Evolutionary conservation across 2,888 invertebrate species (phyloP), one percentile per base, ranked within the genome.

Genomic region (Cephus rjabovi): DNA sequence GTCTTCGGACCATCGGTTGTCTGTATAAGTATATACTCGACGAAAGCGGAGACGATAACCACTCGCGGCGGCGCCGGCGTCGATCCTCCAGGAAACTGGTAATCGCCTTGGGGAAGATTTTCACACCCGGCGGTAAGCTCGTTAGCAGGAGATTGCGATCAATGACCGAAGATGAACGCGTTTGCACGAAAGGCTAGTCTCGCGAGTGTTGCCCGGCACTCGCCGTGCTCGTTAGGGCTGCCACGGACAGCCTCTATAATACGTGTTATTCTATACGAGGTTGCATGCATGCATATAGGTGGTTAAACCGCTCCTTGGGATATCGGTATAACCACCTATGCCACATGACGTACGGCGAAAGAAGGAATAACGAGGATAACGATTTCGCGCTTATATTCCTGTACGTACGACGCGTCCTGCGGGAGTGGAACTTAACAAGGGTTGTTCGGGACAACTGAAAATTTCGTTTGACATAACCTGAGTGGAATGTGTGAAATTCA

Each of bases 121-220:
- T 90, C 89, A 87, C 88, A 87, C 87, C 87, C 89, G 89, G 84
- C 81, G 89, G 89, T 88, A 87, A 86, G 89, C 88, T 89, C 90
- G 89, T 90, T 90, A 90, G 88, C 86, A 83, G 82, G 86, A 86
- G 89, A 90, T 89, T 87, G 90, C 90, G 89, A 90, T 90, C 90
- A 88, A 89, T 90, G 89, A 87, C 89, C 90, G 89, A 90, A 89
- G 89, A 89, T 89, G 90, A 89, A 90, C 89, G 90, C 89, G 86
- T 89, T 87, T 83, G 87, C 87, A 84, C 86, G 88, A 86, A 71
- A 71, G 71, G 71, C 71, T 34, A 33, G 71, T 34, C 33, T 71
- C 15, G 71, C 71, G 34, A 71, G 71, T 31, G 34, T 31, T 71
- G 71, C 71, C 4, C 31, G 71, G 33, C 30, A 34, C 71, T 34